phyloP scores from a whole-genome alignment of 2,888 invertebrate genomes.

The Caenorhabditis sp. region DNA sequence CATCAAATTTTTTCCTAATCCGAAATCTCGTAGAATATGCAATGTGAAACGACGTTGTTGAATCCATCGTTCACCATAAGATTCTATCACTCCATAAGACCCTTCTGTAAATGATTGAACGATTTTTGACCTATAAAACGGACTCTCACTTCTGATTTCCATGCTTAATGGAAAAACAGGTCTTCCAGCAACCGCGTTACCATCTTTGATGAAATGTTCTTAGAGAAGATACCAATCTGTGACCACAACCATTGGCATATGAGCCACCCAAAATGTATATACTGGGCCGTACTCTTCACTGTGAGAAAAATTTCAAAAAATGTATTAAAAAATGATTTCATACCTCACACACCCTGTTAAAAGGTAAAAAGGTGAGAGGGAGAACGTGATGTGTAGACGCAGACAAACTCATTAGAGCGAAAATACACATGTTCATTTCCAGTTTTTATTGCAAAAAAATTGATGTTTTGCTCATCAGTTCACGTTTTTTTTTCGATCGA shows the following conservation, averaged over 20 bases:
- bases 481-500: no score
- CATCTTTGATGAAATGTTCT: constrained; percentile 30
- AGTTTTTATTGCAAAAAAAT: no score
- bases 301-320: no score
- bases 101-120: constrained; percentile 3
- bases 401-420: no score
- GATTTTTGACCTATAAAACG: no score
- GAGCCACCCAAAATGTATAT: constrained; percentile 39
- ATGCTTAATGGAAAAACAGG: constrained; percentile 31
- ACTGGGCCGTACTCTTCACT: constrained; percentile 38
- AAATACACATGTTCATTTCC: no score
- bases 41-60: constrained; percentile 43
- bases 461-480: no score
- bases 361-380: no score
- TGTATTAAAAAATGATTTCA: no score
- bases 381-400: no score
- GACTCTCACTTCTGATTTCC: constrained; percentile 11
- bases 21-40: constrained; percentile 46
- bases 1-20: constrained; percentile 50
- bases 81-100: constrained; percentile 23
- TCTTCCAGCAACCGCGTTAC: constrained; percentile 27
- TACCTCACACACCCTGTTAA: no score
- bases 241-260: constrained; percentile 34
- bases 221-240: constrained; percentile 37
- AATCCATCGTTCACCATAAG: constrained; percentile 32